Conservation (phyloP, 1,140 invertebrate genomes). For the Triops cancriformis region DNA sequence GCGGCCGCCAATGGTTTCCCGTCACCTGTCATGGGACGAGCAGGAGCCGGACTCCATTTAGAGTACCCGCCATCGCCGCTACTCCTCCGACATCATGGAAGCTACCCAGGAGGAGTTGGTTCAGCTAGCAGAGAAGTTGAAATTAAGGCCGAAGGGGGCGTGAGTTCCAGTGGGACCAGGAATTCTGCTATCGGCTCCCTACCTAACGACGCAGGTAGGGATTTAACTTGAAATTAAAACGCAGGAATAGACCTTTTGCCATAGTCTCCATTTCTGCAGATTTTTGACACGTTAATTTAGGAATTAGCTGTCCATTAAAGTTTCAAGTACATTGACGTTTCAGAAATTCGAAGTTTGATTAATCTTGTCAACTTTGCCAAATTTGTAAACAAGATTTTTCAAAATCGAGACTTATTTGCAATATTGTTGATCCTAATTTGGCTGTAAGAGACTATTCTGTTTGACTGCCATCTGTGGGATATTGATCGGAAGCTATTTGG, state of each 20-base stretch:
- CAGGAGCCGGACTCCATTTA: conserved; percentile 15
- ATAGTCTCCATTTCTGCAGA: no score
- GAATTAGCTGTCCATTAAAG: no score
- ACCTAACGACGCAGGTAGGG: not conserved
- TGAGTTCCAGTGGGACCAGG: not conserved
- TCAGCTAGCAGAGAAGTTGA: conserved; percentile 23
- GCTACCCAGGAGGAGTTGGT: conserved; percentile 18
- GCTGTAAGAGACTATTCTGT: no score
- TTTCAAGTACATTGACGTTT: no score
- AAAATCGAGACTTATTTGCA: no score
- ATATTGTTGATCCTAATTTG: no score
- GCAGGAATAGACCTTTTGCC: not conserved
- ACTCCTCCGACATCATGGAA: conserved; percentile 21
- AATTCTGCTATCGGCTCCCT: not conserved
- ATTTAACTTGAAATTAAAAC: not conserved
- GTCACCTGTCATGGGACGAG: conserved; percentile 32
- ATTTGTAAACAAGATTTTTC: no score
- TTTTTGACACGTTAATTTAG: no score
- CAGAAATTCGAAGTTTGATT: no score
- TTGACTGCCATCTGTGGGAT: no score
- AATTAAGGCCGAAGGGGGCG: conserved; percentile 22
- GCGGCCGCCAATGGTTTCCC: conserved; percentile 33
- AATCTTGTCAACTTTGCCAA: no score
- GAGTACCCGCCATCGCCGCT: conserved; percentile 26
- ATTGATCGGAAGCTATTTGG: no score